Percentiles rank a stretch among this genome's conserved stretches.
These are phyloP conservation scores for Panorpa germanica DNA, from an alignment of 2,888 invertebrate genomes.

Conservation along the genomic window DNA sequence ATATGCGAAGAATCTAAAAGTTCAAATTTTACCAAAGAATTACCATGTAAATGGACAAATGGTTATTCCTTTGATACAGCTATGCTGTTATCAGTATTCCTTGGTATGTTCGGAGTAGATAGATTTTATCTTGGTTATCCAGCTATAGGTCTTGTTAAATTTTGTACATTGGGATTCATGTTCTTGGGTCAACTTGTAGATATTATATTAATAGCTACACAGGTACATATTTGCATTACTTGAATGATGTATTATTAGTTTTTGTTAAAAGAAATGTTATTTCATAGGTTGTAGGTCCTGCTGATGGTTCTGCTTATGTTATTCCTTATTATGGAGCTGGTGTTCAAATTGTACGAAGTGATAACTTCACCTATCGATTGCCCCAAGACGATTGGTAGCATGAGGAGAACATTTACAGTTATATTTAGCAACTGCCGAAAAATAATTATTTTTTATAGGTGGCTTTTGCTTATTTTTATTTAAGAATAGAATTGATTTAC, in stretches of 20 bases:
- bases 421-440: too few relatives aligned
- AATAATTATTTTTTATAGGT: too few relatives aligned
- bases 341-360: conserved; percentile 57
- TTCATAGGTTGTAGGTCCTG: conserved; percentile 63
- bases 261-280: conserved; percentile 14
- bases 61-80: conserved; percentile 88
- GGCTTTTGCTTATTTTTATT: too few relatives aligned
- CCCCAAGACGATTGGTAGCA: conserved; percentile 67
- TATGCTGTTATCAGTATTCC: conserved; percentile 80
- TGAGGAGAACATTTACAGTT: too few relatives aligned
- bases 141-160: conserved; percentile 82
- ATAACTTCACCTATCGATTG: conserved; percentile 69
- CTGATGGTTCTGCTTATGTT: conserved; percentile 87
- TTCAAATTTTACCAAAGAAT: conserved; percentile 58
- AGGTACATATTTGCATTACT: conserved; percentile 24
- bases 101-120: conserved; percentile 96
- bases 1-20: conserved; percentile 64
- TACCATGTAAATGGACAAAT: conserved; percentile 92
- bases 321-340: conserved; percentile 88
- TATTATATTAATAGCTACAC: conserved; percentile 86
- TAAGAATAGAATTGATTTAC: too few relatives aligned
- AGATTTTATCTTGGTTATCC: conserved; percentile 97
- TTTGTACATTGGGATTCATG: conserved; percentile 92
- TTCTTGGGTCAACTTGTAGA: conserved; percentile 90
- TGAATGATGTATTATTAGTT: background rate